Conservation (phyloP, 2,888 invertebrate genomes). For the Incurvaria masculella region DNA sequence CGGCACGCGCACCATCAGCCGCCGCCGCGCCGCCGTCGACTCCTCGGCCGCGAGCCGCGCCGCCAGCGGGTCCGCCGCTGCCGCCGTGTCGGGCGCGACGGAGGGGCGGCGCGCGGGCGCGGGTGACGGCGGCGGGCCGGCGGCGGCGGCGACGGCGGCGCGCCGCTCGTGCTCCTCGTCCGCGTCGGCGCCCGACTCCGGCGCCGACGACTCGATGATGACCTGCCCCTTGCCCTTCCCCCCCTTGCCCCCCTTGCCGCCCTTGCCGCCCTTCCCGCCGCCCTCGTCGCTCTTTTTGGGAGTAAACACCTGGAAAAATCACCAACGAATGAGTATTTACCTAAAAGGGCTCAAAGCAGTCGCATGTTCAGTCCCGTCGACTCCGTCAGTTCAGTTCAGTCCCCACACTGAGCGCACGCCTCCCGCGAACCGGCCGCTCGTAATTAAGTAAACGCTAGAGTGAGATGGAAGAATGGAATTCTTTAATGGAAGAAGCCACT, state of each 20-base stretch:
- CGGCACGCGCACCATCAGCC: slow-evolving; percentile 35
- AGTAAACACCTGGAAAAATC: slow-evolving; percentile 35
- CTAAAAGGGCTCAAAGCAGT: not conserved
- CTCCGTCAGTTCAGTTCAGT: too few species aligned
- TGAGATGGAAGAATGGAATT: too few species aligned
- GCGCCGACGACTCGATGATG: slow-evolving; percentile 58
- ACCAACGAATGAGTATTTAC: slow-evolving; percentile 10
- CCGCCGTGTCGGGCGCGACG: slow-evolving; percentile 17
- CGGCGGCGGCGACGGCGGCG: slow-evolving; percentile 24
- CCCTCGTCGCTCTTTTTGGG: slow-evolving; percentile 64
- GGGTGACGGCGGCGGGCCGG: slow-evolving; percentile 22
- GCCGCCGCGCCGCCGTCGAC: slow-evolving; percentile 16
- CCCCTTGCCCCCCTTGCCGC: slow-evolving; percentile 67
- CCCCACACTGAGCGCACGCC: too few species aligned
- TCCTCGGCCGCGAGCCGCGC: slow-evolving; percentile 19
- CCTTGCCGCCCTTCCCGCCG: slow-evolving; percentile 68
- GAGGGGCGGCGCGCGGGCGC: slow-evolving; percentile 40
- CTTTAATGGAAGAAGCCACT: too few species aligned
- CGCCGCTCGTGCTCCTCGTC: slow-evolving; percentile 30
- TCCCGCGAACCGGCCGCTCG: too few species aligned
- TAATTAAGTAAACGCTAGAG: too few species aligned
- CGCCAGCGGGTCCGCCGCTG: slow-evolving; percentile 11
- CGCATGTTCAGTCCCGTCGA: too few species aligned
- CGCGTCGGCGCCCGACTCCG: slow-evolving; percentile 37
- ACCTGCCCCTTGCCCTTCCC: slow-evolving; percentile 72